These are phyloP conservation scores for Leucophenga montana DNA, from an alignment of 2,888 invertebrate species.

Conservation along the genomic window DNA sequence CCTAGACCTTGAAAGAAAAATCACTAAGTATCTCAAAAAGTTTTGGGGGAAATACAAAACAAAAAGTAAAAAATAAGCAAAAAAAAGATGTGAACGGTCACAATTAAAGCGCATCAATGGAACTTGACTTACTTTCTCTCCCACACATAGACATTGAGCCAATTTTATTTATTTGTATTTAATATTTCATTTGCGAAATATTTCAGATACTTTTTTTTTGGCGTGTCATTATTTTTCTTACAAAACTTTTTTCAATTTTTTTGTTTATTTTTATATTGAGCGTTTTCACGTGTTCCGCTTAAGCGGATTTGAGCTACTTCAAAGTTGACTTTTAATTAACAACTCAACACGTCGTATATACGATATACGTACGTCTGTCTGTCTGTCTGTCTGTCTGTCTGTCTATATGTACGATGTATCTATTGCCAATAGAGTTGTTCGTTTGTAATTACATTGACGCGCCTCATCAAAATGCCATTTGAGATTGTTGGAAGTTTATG, in stretches of 20 bases:
- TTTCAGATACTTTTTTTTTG: no score
- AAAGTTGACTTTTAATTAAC: constrained; percentile 57
- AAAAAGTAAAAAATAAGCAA: constrained; percentile 9
- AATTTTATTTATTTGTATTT: no score
- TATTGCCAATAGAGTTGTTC: no score
- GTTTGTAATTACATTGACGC: constrained; percentile 55
- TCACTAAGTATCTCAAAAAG: no score
- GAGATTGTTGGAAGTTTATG: constrained; percentile 4
- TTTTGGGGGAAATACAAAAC: no score
- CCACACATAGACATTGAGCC: constrained; percentile 4
- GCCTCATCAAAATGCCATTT: constrained; percentile 54
- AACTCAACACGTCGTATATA: constrained; percentile 51
- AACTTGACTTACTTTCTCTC: constrained; percentile 60
- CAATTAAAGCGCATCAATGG: constrained; percentile 52
- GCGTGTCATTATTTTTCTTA: constrained; percentile 41
- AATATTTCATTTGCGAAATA: no score
- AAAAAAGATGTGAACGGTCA: constrained; percentile 45
- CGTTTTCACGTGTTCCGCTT: constrained; percentile 50
- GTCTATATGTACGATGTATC: constrained; percentile 16
- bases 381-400: constrained; percentile 7
- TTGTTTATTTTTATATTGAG: no score
- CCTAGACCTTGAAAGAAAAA: constrained; percentile 55
- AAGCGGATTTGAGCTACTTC: constrained; percentile 52
- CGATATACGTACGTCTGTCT: not conserved
- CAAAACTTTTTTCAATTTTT: constrained; percentile 19